phyloP scores from a whole-genome alignment of 2,797 vertebrate genomes.

The Cephalopachus bancanus region DNA sequence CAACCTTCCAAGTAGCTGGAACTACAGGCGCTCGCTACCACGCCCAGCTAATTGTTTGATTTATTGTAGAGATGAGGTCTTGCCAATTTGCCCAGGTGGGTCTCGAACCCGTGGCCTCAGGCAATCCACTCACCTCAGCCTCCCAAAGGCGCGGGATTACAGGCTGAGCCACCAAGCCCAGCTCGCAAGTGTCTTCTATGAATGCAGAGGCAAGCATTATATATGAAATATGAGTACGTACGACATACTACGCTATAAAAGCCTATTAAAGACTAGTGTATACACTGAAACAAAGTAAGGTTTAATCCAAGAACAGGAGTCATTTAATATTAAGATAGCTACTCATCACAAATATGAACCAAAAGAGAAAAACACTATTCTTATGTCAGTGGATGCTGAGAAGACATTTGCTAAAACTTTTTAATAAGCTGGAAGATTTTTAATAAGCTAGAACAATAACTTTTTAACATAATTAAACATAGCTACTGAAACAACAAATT shows the following conservation, averaged over 20 bases:
- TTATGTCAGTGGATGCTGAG: fast-evolving
- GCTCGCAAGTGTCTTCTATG: background rate
- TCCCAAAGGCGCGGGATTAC: too few relatives aligned
- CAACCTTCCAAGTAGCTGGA: too few relatives aligned
- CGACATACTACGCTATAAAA: fast-evolving
- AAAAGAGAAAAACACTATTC: fast-evolving
- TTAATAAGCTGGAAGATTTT: background rate
- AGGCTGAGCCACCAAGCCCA: too few relatives aligned
- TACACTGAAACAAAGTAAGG: background rate
- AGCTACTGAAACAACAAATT: background rate
- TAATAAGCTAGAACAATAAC: background rate
- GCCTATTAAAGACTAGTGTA: fast-evolving
- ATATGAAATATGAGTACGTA: fast-evolving
- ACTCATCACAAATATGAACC: background rate
- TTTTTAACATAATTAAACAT: background rate
- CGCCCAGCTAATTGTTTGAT: too few relatives aligned
- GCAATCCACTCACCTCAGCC: too few relatives aligned
- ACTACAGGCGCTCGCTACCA: too few relatives aligned
- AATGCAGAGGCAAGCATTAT: background rate
- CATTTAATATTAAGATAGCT: background rate
- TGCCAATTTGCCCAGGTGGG: too few relatives aligned
- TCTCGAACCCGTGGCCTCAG: too few relatives aligned
- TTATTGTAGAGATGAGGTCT: too few relatives aligned
- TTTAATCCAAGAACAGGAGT: background rate
- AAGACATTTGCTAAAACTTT: background rate